Conservation (phyloP, 2,888 invertebrate genomes). For the Cheilosia soror region DNA sequence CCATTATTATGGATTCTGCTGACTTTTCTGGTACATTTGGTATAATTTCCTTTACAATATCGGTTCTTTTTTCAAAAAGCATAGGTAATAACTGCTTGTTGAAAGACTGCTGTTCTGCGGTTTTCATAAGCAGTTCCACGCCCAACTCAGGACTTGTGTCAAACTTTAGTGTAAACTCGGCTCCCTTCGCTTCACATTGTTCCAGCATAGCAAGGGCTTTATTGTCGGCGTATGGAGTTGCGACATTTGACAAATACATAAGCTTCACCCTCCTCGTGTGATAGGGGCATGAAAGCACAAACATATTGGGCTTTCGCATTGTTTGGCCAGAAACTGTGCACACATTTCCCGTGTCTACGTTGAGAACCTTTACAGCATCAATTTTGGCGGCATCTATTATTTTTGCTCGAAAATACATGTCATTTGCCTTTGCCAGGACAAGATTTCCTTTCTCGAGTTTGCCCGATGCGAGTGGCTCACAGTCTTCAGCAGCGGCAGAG, state of each 20-base stretch:
- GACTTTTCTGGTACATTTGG: constrained; percentile 53
- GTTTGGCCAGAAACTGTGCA: constrained; percentile 26
- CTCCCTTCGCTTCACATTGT: constrained; percentile 62
- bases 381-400: constrained; percentile 28
- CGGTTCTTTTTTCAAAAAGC: constrained; percentile 72
- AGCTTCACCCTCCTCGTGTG: constrained; percentile 73
- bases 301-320: constrained; percentile 75
- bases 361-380: constrained; percentile 56
- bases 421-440: constrained; percentile 51
- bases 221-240: constrained; percentile 72
- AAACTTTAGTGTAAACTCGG: constrained; percentile 74
- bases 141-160: constrained; percentile 47
- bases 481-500: constrained; percentile 66
- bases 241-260: constrained; percentile 75
- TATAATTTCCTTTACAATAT: neutral
- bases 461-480: constrained; percentile 27
- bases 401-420: constrained; percentile 61
- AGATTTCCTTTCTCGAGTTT: constrained; percentile 61
- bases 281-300: constrained; percentile 76
- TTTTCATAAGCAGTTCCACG: constrained; percentile 74
- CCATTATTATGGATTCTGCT: neutral
- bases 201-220: constrained; percentile 74
- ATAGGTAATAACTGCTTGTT: constrained; percentile 77
- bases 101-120: constrained; percentile 73
- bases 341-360: constrained; percentile 76